Conservation (phyloP, 2,888 invertebrate genomes). For the Nomada fabriciana region DNA sequence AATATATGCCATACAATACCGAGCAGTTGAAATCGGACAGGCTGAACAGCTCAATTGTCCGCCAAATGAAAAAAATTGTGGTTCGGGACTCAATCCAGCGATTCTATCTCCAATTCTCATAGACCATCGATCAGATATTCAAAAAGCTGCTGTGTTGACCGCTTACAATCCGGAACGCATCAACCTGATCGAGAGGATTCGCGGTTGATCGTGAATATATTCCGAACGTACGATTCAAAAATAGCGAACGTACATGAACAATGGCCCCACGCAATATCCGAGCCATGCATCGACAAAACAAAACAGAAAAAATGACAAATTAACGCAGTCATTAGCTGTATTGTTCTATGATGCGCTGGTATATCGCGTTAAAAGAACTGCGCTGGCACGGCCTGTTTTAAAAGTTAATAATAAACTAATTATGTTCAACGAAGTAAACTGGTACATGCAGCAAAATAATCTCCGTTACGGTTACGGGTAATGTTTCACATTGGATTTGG, state of each 20-base stretch:
- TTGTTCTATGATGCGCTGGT: no score
- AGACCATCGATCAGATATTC: constrained; percentile 30
- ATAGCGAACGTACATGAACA: not conserved
- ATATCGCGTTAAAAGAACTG: no score
- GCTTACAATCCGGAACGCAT: constrained; percentile 19
- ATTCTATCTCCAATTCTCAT: constrained; percentile 27
- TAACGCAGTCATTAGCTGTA: not conserved
- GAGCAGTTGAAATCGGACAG: not conserved
- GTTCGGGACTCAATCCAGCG: constrained; percentile 11
- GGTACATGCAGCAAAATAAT: no score
- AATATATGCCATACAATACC: constrained; percentile 12
- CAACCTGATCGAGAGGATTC: constrained; percentile 20
- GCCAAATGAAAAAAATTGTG: constrained; percentile 23
- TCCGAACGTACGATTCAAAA: constrained; percentile 1
- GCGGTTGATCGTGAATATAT: constrained; percentile 21
- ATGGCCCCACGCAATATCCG: not conserved
- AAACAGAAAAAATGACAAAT: not conserved
- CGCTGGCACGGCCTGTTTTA: no score
- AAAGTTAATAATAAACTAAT: no score
- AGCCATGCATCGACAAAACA: not conserved
- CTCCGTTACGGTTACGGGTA: no score
- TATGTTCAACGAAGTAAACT: no score
- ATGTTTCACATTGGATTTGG: no score
- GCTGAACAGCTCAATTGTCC: constrained; percentile 17
- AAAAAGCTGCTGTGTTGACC: constrained; percentile 3